A percentile compares a stretch with the other conserved stretches of the same genome.
These are phyloP conservation scores for Chrysolina americana DNA, from an alignment of 2,888 invertebrate species.

Conservation along the genomic window DNA sequence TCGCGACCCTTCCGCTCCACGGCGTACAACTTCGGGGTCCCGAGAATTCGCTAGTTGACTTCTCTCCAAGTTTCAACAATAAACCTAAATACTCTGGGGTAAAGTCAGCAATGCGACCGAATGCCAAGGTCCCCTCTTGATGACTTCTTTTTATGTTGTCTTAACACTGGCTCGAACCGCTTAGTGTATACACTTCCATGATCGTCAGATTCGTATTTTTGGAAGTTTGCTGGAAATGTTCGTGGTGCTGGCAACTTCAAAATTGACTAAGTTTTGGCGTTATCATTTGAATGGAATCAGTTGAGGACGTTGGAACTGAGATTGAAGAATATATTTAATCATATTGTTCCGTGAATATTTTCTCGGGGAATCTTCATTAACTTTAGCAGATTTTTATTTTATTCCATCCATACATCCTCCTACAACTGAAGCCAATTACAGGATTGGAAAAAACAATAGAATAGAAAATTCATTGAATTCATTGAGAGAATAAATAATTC, in stretches of 20 bases:
- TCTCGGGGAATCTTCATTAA: too few relatives aligned
- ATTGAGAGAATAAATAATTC: too few relatives aligned
- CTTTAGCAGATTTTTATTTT: too few relatives aligned
- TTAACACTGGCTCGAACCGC: constrained; percentile 6
- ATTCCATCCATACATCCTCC: too few relatives aligned
- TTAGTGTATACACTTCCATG: not conserved
- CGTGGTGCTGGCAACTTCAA: not conserved
- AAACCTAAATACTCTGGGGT: constrained; percentile 26
- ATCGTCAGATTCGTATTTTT: not conserved
- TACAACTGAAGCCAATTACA: too few relatives aligned
- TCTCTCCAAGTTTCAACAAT: constrained; percentile 25
- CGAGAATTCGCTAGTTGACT: constrained; percentile 14
- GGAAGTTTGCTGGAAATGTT: not conserved
- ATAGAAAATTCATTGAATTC: too few relatives aligned
- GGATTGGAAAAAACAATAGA: too few relatives aligned
- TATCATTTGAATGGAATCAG: not conserved
- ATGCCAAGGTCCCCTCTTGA: constrained; percentile 28
- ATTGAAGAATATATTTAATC: not conserved
- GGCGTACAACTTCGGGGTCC: constrained; percentile 11
- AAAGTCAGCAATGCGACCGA: constrained; percentile 20
- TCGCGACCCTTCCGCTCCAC: constrained; percentile 10
- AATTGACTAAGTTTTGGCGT: not conserved
- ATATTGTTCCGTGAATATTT: too few relatives aligned
- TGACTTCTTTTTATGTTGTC: constrained; percentile 21
- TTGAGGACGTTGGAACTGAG: not conserved